phyloP scores from a whole-genome alignment of 2,797 vertebrate species.

The Mormyrops boulengeri region DNA sequence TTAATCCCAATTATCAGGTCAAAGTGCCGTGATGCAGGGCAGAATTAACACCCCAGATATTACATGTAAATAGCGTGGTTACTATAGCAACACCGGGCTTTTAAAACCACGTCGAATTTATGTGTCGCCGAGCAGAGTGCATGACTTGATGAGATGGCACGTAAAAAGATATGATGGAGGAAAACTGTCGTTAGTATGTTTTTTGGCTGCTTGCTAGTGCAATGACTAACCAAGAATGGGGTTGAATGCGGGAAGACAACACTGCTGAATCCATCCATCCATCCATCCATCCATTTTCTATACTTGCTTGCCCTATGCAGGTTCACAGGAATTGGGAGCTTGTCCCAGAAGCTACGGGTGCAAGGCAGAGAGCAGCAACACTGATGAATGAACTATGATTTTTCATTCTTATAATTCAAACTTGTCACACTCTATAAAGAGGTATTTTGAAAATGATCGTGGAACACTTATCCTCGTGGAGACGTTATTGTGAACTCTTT shows the following conservation, averaged over 20 bases:
- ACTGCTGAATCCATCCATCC: not conserved
- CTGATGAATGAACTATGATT: not conserved
- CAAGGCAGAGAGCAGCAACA: not conserved
- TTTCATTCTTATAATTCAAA: not conserved
- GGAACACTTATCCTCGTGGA: not conserved
- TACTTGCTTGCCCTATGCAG: not conserved
- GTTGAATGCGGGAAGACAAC: not conserved
- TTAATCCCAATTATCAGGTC: constrained; percentile 6
- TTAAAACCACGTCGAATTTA: not conserved
- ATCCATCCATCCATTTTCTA: not conserved
- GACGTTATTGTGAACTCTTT: not conserved
- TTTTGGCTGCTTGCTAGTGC: not conserved
- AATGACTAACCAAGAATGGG: not conserved
- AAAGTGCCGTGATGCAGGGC: not conserved
- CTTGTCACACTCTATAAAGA: not conserved
- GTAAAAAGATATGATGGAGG: not conserved
- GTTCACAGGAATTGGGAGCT: not conserved
- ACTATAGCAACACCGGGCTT: constrained; percentile 21
- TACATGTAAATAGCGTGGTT: constrained; percentile 18
- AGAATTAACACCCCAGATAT: not conserved
- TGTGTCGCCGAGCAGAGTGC: not conserved
- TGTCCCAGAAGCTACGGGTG: not conserved
- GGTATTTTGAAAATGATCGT: not conserved
- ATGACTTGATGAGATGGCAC: not conserved
- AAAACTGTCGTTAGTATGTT: not conserved